Evolutionary conservation across 2,888 invertebrate species (phyloP), one percentile per base, ranked within the genome.

Genomic region (Amaurobius ferox): DNA sequence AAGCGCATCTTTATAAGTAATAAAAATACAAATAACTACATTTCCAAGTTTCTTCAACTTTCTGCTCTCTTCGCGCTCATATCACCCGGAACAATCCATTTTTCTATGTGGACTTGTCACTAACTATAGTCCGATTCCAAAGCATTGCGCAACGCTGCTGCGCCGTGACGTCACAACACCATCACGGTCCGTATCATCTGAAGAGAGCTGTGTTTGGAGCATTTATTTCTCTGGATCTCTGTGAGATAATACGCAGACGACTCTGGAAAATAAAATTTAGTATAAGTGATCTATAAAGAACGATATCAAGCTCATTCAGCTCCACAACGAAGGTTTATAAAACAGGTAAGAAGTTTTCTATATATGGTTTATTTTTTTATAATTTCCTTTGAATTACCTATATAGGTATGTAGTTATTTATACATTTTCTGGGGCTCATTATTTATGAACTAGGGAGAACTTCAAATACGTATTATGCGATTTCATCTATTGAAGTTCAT

Each of bases 121-220:
- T 44, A 44, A 44, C 11, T 7, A 2, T 2, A 44, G n/a, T 16
- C 16, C 16, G 11, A 44, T 55, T 23, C 16, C 13, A 1, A 11
- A n/a, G 23, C 1, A 23, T 62, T 76, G 81, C 81, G 74, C 81
- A 76, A 11, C 30, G 11, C 5, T 40, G 19, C 40, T 62, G 74
- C 68, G 81, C 74, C 11, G 32, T 81, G 74, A 81, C 74, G 81
- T 81, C 68, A 81, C 61, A 9, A 64, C 64, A 26, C 29, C 39
- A 81, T 81, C 81, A 74, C 70, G 35, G 74, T 81, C 81, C 44
- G 81, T 74, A 81, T 74, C 74, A 74, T 61, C 64, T 19, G 55
- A 5, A 23, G 3, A 3, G 55, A 23, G 16, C 55, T 55, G 1
- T 23, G 23, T n/a, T 55, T 23, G 1, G 5, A 23, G 19, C 55